Conservation (phyloP, 2,888 invertebrate species). For the Patella pellucida region DNA sequence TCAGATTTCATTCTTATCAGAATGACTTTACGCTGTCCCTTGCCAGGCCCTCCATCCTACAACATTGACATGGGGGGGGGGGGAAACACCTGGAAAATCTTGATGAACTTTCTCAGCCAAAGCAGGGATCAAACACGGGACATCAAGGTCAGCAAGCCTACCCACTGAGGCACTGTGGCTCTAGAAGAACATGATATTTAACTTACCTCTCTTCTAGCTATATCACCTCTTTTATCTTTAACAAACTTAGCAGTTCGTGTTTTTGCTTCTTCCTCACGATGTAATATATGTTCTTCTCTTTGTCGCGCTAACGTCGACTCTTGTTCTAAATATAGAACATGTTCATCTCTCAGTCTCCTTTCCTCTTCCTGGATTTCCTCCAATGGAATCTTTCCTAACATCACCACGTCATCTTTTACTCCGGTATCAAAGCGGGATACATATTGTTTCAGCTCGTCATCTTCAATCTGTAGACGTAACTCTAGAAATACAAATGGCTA, state of each 20-base stretch:
- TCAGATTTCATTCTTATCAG: no score
- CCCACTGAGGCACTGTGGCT: no score
- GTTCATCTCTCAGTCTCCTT: slow-evolving; percentile 64
- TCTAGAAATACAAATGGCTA: slow-evolving; percentile 35
- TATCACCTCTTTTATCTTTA: slow-evolving; percentile 50
- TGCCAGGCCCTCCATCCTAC: no score
- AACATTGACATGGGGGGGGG: no score
- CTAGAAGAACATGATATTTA: not conserved
- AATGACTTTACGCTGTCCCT: no score
- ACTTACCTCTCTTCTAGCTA: slow-evolving; percentile 55
- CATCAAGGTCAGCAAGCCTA: no score
- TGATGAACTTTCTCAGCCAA: no score
- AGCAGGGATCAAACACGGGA: no score
- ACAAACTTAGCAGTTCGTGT: slow-evolving; percentile 57
- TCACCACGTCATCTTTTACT: slow-evolving; percentile 63
- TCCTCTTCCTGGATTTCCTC: slow-evolving; percentile 69
- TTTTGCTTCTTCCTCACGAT: slow-evolving; percentile 62
- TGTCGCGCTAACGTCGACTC: slow-evolving; percentile 53
- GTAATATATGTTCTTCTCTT: slow-evolving; percentile 50
- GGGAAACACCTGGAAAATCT: no score
- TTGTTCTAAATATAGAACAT: slow-evolving; percentile 62
- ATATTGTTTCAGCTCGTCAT: slow-evolving; percentile 59
- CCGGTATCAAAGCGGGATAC: slow-evolving; percentile 61
- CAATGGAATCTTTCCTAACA: slow-evolving; percentile 65
- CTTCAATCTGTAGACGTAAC: slow-evolving; percentile 59